Conservation (phyloP, 2,888 invertebrate genomes). For the Xylocampa areola region DNA sequence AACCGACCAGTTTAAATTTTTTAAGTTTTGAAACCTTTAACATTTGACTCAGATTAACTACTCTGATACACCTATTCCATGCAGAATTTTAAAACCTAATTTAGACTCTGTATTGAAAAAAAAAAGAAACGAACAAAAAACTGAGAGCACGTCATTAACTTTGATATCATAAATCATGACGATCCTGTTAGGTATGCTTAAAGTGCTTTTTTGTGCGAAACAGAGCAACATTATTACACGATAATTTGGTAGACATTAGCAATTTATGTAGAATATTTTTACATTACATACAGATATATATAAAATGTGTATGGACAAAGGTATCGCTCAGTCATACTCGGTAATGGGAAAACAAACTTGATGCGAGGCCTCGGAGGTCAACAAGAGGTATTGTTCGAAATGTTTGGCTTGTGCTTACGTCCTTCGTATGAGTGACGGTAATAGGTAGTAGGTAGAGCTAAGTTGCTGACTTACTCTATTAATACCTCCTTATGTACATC, state of each 20-base stretch:
- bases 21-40: background rate
- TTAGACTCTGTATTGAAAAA: constrained; percentile 16
- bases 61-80: constrained; percentile 1
- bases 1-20: background rate
- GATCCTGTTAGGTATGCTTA: constrained; percentile 50
- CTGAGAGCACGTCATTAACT: constrained; percentile 33
- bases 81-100: constrained; percentile 17
- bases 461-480: background rate
- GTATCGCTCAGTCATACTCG: constrained; percentile 49
- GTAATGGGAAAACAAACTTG: constrained; percentile 45
- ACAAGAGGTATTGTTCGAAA: constrained; percentile 24
- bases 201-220: constrained; percentile 32
- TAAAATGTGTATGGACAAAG: constrained; percentile 44
- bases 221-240: constrained; percentile 30
- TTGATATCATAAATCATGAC: constrained; percentile 52
- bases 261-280: too few relatives aligned
- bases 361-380: constrained; percentile 18
- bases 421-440: background rate
- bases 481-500: constrained; percentile 1
- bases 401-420: constrained; percentile 16
- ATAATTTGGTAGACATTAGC: constrained; percentile 41
- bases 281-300: too few relatives aligned
- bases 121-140: constrained; percentile 41
- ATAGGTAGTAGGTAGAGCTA: too few relatives aligned
- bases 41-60: constrained; percentile 8